These are phyloP conservation scores for Helicoverpa armigera DNA, from an alignment of 1,140 invertebrate species.

Conservation along the genomic window DNA sequence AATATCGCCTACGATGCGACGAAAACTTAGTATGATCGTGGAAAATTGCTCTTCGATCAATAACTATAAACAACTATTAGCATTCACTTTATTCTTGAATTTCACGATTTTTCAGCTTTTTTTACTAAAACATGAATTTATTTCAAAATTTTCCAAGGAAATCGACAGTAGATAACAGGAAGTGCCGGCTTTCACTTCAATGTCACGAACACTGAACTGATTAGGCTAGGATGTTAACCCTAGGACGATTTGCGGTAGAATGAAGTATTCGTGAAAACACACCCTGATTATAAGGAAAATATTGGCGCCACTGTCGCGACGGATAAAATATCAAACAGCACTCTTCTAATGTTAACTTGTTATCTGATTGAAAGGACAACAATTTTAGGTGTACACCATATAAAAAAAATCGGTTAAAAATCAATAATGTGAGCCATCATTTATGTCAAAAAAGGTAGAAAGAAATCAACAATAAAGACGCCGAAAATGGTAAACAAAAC, in stretches of 20 bases:
- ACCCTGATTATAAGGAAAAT: slow-evolving; percentile 85
- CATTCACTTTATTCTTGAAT: slow-evolving; percentile 43
- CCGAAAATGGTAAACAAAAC: not conserved
- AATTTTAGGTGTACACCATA: not conserved
- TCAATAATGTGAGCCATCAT: not conserved
- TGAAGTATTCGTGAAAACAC: slow-evolving; percentile 85
- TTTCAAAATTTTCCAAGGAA: slow-evolving; percentile 52
- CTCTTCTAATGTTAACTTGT: not conserved
- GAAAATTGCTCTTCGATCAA: slow-evolving; percentile 65
- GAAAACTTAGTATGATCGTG: slow-evolving; percentile 61
- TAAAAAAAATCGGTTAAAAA: not conserved
- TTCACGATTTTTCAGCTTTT: slow-evolving; percentile 15
- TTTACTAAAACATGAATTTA: slow-evolving; percentile 14
- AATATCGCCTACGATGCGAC: slow-evolving; percentile 62
- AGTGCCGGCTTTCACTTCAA: slow-evolving; percentile 80
- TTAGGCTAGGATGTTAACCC: slow-evolving; percentile 80
- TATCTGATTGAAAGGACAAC: not conserved
- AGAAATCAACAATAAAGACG: not conserved
- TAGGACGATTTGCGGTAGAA: slow-evolving; percentile 83
- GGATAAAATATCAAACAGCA: slow-evolving; percentile 63
- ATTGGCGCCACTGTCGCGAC: slow-evolving; percentile 80
- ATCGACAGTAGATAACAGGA: slow-evolving; percentile 52
- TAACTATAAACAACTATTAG: slow-evolving; percentile 58
- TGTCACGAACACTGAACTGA: slow-evolving; percentile 75
- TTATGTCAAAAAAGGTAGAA: not conserved